These are phyloP conservation scores for Lateolabrax maculatus DNA, from an alignment of 2,797 vertebrate species.

Conservation along the genomic window DNA sequence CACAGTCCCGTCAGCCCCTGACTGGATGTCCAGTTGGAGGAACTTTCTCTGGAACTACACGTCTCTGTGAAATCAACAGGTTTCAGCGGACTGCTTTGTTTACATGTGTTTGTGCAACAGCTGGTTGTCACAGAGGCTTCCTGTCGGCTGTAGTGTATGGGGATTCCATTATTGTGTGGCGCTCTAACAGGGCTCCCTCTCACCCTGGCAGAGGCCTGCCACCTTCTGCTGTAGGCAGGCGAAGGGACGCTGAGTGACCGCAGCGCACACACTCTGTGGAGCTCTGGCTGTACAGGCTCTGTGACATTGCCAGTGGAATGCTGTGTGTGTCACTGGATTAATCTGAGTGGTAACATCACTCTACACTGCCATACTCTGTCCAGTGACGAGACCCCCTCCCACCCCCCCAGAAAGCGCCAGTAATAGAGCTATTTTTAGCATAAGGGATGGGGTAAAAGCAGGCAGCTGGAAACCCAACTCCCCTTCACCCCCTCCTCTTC, in stretches of 20 bases:
- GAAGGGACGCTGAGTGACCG: constrained; percentile 48
- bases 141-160: constrained; percentile 22
- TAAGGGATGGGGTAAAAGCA: constrained; percentile 89
- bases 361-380: constrained; percentile 57
- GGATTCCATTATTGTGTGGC: constrained; percentile 52
- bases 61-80: constrained; percentile 63
- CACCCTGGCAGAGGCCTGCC: constrained; percentile 22
- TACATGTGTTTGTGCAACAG: constrained; percentile 56
- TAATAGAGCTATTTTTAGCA: constrained; percentile 86
- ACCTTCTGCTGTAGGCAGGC: constrained; percentile 54
- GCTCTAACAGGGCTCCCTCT: constrained; percentile 22
- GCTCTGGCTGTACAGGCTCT: constrained; percentile 28
- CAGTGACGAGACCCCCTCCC: constrained; percentile 57
- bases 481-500: constrained; percentile 81
- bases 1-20: not conserved
- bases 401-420: constrained; percentile 67
- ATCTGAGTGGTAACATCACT: constrained; percentile 63
- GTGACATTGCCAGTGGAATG: constrained; percentile 45
- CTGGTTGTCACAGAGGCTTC: constrained; percentile 34
- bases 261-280: constrained; percentile 24
- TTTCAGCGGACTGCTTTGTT: constrained; percentile 67
- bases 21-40: constrained; percentile 27
- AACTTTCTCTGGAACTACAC: constrained; percentile 55
- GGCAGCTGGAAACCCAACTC: constrained; percentile 84
- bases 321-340: constrained; percentile 70